A percentile compares a stretch with the other conserved stretches of the same genome.
Evolutionary conservation across 1,140 invertebrate species (phyloP).

Genomic region (Drosophila willistoni): DNA sequence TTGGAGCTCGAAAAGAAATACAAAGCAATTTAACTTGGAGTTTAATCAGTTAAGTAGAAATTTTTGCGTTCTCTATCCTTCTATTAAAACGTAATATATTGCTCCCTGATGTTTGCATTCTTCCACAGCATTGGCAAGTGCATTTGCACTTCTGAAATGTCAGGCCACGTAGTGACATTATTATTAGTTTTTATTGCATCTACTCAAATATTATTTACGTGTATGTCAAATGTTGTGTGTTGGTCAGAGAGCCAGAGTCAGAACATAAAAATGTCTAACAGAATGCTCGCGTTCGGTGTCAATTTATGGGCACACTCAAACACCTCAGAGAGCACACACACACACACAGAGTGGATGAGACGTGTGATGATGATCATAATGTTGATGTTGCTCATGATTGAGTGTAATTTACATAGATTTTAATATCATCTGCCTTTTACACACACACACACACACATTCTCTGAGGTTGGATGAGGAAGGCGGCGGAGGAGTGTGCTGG

Average conservation of each 20-base stretch:
- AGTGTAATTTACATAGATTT: slow-evolving; percentile 80
- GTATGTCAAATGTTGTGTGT: slow-evolving; percentile 46
- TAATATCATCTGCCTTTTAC: slow-evolving; percentile 50
- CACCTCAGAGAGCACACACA: slow-evolving; percentile 20
- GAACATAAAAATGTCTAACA: slow-evolving; percentile 61
- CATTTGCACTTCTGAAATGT: slow-evolving; percentile 33
- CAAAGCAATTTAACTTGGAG: too few relatives aligned
- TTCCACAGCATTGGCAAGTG: slow-evolving; percentile 6
- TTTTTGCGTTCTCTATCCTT: too few relatives aligned
- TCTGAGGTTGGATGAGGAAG: too few relatives aligned
- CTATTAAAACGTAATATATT: not conserved
- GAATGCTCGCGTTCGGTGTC: slow-evolving; percentile 66
- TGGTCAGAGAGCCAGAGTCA: slow-evolving; percentile 39
- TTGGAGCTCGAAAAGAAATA: not conserved
- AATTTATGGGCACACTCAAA: slow-evolving; percentile 56
- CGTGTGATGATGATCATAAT: slow-evolving; percentile 11
- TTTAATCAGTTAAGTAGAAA: too few relatives aligned
- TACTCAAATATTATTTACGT: slow-evolving; percentile 46
- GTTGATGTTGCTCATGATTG: slow-evolving; percentile 55
- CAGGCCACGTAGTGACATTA: slow-evolving; percentile 44
- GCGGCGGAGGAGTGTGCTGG: too few relatives aligned
- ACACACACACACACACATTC: slow-evolving; percentile 7
- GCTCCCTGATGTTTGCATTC: not conserved
- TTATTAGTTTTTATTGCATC: slow-evolving; percentile 19
- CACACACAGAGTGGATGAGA: slow-evolving; percentile 11